Conservation (phyloP, 2,113 vertebrate species). For the Apteryx mantelli region DNA sequence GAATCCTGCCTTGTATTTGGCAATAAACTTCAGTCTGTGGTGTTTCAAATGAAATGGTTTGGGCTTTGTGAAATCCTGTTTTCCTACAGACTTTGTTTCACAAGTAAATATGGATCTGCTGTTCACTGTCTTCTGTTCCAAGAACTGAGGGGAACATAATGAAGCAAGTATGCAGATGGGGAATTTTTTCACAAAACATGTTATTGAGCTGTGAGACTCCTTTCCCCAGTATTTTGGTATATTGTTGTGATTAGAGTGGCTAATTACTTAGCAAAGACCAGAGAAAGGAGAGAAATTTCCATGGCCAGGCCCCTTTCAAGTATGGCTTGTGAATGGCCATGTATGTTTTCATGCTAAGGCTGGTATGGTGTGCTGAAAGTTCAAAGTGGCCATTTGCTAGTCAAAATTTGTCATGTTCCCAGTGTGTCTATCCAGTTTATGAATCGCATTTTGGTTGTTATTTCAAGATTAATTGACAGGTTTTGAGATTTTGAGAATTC, state of each 20-base stretch:
- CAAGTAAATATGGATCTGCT: constrained; percentile 61
- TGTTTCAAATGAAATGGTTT: not conserved
- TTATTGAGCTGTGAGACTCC: not conserved
- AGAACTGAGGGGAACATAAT: not conserved
- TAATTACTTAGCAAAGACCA: not conserved
- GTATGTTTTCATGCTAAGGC: not conserved
- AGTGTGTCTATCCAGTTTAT: not conserved
- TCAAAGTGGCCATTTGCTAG: not conserved
- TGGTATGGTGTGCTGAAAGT: not conserved
- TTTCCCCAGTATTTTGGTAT: not conserved
- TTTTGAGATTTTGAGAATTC: not conserved
- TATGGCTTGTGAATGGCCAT: not conserved
- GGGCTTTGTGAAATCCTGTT: constrained; percentile 25
- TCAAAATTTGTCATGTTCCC: not conserved
- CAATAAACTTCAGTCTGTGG: not conserved
- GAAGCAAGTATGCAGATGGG: not conserved
- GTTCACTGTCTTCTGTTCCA: not conserved
- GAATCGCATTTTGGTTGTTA: not conserved
- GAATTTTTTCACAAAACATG: not conserved
- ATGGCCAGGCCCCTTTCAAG: not conserved
- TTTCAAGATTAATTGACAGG: not conserved
- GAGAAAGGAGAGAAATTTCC: not conserved
- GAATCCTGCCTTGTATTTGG: constrained; percentile 16
- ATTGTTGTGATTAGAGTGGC: not conserved
- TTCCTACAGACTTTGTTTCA: constrained; percentile 48